phyloP scores from a whole-genome alignment of 2,113 vertebrate species.

The Rattus rattus region DNA sequence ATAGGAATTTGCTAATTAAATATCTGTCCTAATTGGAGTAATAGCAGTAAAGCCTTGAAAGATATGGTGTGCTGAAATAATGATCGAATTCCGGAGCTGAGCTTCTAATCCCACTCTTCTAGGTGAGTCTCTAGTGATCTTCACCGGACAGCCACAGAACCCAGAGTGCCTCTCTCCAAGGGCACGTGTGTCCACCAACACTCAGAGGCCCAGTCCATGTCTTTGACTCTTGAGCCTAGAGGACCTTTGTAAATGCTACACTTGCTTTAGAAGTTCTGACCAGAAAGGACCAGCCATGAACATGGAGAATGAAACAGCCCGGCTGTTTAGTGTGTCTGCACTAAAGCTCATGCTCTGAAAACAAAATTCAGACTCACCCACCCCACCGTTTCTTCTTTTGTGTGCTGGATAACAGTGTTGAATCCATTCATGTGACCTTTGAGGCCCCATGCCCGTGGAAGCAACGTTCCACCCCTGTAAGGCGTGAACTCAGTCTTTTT shows the following conservation, averaged over 20 bases:
- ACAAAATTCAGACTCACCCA: neutral
- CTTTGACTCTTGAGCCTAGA: neutral
- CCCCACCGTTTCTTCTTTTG: neutral
- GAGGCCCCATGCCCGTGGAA: too few species aligned
- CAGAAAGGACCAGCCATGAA: neutral
- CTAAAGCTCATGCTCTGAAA: too few species aligned
- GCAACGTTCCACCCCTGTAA: too few species aligned
- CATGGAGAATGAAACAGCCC: too few species aligned
- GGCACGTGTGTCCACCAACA: neutral
- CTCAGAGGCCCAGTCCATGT: neutral
- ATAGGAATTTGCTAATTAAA: constrained; percentile 15
- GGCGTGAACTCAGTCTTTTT: fast-evolving
- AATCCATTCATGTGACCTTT: neutral
- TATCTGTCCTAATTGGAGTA: neutral
- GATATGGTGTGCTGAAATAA: neutral
- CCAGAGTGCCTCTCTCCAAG: fast-evolving
- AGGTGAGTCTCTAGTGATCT: neutral
- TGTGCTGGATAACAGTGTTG: neutral
- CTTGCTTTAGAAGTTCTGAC: too few species aligned
- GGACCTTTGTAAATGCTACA: neutral
- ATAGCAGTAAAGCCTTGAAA: neutral
- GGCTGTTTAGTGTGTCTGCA: neutral
- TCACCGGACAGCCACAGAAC: neutral
- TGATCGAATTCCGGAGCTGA: neutral
- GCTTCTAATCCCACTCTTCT: neutral